Evolutionary conservation across 2,113 vertebrate species (phyloP).

Genomic region (Nipponia nippon): DNA sequence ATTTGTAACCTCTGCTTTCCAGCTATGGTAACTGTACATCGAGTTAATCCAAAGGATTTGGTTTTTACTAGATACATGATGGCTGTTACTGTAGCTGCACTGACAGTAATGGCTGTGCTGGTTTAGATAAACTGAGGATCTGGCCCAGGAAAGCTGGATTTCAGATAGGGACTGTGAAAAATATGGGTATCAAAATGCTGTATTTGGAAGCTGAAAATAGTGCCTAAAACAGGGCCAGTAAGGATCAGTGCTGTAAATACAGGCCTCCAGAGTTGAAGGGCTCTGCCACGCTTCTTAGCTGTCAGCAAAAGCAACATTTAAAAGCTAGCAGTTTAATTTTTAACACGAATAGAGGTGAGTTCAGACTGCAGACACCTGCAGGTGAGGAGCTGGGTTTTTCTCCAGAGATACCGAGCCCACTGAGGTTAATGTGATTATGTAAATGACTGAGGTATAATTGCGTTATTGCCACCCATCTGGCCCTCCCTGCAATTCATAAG

Average conservation of each 20-base stretch:
- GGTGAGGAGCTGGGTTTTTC: conserved; percentile 1
- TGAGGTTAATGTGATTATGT: conserved; percentile 50
- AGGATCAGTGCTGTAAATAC: neutral
- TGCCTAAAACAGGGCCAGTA: neutral
- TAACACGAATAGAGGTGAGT: neutral
- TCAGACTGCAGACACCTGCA: conserved; percentile 30
- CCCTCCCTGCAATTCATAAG: neutral
- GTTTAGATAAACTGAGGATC: neutral
- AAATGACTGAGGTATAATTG: conserved; percentile 36
- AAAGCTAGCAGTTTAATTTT: conserved; percentile 5
- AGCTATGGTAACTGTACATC: neutral
- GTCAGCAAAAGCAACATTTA: neutral
- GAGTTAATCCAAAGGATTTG: neutral
- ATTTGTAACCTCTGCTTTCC: neutral
- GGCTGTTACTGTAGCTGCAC: neutral
- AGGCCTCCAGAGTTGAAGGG: neutral
- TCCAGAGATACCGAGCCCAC: conserved; percentile 1
- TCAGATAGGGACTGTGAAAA: neutral
- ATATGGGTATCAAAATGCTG: neutral
- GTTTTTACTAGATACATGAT: neutral
- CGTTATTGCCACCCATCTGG: conserved; percentile 34
- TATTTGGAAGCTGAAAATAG: neutral
- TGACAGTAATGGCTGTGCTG: neutral
- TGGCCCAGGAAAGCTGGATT: neutral
- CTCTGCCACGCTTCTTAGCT: neutral